Conservation (phyloP, 2,113 vertebrate species). For the Mus musculus region GRCm39 chr12:65548501-65549000, state of each 20-base stretch:
- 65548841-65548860: slow-evolving; percentile 16
- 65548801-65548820: neutral
- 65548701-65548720: slow-evolving; percentile 21
- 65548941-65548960: neutral
- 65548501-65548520: neutral
- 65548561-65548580: slow-evolving; percentile 35
- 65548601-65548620: slow-evolving; percentile 20
- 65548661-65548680: slow-evolving; percentile 49
- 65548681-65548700: slow-evolving; percentile 23
- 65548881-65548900: slow-evolving; percentile 9
- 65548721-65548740: slow-evolving; percentile 41
- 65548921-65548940: neutral
- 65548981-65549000: fast-evolving
- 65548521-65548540: neutral
- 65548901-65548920: neutral
- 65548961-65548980: neutral
- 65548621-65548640: slow-evolving; percentile 56
- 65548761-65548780: neutral
- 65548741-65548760: neutral
- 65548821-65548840: neutral
- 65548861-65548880: neutral
- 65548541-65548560: slow-evolving; percentile 54
- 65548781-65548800: neutral
- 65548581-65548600: slow-evolving; percentile 46
- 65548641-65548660: slow-evolving; percentile 21